phyloP scores from a whole-genome alignment of 1,140 invertebrate genomes.

The Drosophila bocki region DNA sequence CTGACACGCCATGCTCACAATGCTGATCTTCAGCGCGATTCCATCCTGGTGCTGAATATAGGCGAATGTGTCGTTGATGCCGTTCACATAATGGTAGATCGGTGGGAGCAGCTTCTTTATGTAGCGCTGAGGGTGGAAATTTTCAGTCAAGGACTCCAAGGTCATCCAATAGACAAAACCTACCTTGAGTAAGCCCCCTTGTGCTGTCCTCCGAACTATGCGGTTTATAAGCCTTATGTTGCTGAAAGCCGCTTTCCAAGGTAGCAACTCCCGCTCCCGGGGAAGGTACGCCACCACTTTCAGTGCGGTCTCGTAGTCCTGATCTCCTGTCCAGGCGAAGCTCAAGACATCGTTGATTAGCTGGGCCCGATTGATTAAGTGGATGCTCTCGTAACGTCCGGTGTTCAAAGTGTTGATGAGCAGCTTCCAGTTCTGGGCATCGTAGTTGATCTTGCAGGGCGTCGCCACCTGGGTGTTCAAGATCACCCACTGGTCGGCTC shows the following conservation, averaged over 20 bases:
- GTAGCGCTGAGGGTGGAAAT: constrained; percentile 85
- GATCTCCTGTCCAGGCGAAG: constrained; percentile 88
- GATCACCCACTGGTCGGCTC: constrained; percentile 87
- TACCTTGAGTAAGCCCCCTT: constrained; percentile 86
- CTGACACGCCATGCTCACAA: constrained; percentile 87
- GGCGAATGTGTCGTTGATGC: constrained; percentile 85
- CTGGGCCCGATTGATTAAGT: constrained; percentile 89
- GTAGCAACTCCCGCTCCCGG: constrained; percentile 88
- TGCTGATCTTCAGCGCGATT: constrained; percentile 87
- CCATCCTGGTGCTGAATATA: constrained; percentile 82
- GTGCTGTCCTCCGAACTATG: constrained; percentile 85
- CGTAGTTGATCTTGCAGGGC: constrained; percentile 92
- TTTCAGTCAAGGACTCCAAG: no score
- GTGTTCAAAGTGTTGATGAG: constrained; percentile 86
- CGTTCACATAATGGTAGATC: constrained; percentile 86
- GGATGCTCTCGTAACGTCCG: constrained; percentile 86
- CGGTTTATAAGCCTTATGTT: constrained; percentile 86
- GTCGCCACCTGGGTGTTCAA: constrained; percentile 87
- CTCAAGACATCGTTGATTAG: constrained; percentile 86
- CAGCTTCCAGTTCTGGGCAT: constrained; percentile 89
- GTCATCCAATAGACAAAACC: neutral
- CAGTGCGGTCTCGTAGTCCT: constrained; percentile 89
- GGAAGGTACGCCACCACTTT: constrained; percentile 87
- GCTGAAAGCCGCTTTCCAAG: constrained; percentile 88
- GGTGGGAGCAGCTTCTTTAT: constrained; percentile 86